A percentile compares a stretch with the other conserved stretches of the same genome.
Evolutionary conservation across 2,888 invertebrate species (phyloP).

Genomic region (Callyntrura sp.): DNA sequence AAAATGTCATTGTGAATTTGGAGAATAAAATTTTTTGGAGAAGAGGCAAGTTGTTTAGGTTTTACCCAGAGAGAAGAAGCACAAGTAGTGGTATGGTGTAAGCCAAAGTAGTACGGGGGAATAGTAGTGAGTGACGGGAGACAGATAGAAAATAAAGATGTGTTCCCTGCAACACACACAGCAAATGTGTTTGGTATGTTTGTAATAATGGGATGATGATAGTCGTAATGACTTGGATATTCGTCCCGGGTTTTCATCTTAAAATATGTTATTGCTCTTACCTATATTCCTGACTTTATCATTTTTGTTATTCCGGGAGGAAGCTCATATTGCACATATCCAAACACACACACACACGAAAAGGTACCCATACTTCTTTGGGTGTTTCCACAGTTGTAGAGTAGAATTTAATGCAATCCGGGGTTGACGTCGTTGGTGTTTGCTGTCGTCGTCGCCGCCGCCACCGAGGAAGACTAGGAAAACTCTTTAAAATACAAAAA

Average conservation of each 20-base stretch:
- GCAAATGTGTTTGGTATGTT: conserved; percentile 64
- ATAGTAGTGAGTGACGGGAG: not conserved
- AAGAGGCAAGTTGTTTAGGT: too few species aligned
- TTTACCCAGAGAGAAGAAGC: too few species aligned
- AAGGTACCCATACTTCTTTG: not conserved
- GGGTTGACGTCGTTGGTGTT: too few species aligned
- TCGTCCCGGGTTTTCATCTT: conserved; percentile 15
- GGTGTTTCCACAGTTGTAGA: too few species aligned
- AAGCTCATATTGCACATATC: not conserved
- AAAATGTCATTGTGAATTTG: conserved; percentile 62
- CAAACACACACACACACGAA: not conserved
- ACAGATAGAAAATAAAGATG: not conserved
- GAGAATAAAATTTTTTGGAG: not conserved
- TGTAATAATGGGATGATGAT: conserved; percentile 68
- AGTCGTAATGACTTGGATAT: conserved; percentile 42
- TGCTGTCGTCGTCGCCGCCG: too few species aligned
- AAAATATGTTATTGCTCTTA: conserved; percentile 22
- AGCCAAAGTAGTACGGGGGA: too few species aligned
- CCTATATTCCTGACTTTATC: not conserved
- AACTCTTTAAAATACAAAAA: too few species aligned
- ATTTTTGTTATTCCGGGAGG: not conserved
- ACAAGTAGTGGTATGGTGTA: too few species aligned
- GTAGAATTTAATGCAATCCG: too few species aligned
- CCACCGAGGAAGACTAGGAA: too few species aligned
- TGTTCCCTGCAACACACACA: too few species aligned